These are phyloP conservation scores for Medauroidea extradentata DNA, from an alignment of 1,140 invertebrate genomes.

Conservation along the genomic window DNA sequence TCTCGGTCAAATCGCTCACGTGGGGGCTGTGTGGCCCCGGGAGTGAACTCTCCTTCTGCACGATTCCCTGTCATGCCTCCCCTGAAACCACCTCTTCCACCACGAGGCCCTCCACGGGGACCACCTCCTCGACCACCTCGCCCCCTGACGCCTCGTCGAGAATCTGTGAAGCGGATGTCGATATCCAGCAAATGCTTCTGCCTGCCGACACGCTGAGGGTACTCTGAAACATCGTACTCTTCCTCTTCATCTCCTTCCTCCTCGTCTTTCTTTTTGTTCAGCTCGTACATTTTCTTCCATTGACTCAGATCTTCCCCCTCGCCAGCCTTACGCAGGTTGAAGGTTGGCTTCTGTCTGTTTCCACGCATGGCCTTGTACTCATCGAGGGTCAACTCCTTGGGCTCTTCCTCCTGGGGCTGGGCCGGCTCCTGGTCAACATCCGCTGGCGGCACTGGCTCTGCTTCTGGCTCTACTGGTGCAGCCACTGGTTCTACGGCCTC, in stretches of 20 bases:
- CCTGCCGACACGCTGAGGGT: slow-evolving; percentile 80
- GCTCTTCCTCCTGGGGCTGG: slow-evolving; percentile 64
- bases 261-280: slow-evolving; percentile 74
- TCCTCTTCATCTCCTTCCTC: slow-evolving; percentile 62
- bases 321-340: slow-evolving; percentile 85
- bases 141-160: slow-evolving; percentile 61
- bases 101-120: slow-evolving; percentile 40
- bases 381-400: slow-evolving; percentile 77
- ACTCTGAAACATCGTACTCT: slow-evolving; percentile 73
- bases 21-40: too few species aligned
- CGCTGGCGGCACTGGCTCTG: slow-evolving; percentile 40
- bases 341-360: slow-evolving; percentile 72
- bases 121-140: slow-evolving; percentile 57
- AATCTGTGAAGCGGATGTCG: slow-evolving; percentile 84
- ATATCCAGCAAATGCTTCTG: slow-evolving; percentile 84
- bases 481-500: background rate
- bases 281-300: slow-evolving; percentile 88
- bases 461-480: slow-evolving; percentile 31
- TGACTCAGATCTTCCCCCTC: slow-evolving; percentile 86
- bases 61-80: background rate
- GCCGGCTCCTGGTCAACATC: slow-evolving; percentile 35
- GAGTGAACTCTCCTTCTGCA: background rate
- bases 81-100: slow-evolving; percentile 17
- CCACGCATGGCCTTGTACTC: slow-evolving; percentile 81
- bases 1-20: slow-evolving; percentile 8